A percentile compares a stretch with the other conserved stretches of the same genome.
phyloP scores from a whole-genome alignment of 2,113 vertebrate genomes.

The Ia io region DNA sequence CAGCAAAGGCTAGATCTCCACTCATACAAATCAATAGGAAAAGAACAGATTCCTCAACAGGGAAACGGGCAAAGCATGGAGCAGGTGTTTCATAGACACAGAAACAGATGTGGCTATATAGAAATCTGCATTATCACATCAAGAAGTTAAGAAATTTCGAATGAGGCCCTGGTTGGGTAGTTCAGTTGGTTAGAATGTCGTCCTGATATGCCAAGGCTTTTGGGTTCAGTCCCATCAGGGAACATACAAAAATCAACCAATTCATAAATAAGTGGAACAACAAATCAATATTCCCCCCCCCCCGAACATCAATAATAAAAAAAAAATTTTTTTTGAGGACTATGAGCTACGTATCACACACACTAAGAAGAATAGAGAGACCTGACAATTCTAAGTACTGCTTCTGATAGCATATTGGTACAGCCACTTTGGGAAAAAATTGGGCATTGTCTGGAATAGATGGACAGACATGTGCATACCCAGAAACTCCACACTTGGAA shows the following conservation, averaged over 20 bases:
- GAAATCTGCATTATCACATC: no score
- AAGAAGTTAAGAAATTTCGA: background rate
- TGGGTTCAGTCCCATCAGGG: background rate
- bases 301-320: no score
- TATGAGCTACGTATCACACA: no score
- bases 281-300: no score
- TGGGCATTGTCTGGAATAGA: background rate
- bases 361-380: background rate
- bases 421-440: background rate
- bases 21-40: background rate
- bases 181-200: background rate
- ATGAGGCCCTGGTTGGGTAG: background rate
- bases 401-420: background rate
- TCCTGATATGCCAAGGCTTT: background rate
- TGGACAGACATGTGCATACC: fast-evolving
- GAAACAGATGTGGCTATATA: no score
- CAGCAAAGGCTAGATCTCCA: fast-evolving
- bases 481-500: background rate
- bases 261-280: background rate
- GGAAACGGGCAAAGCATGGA: background rate
- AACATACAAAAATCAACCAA: background rate
- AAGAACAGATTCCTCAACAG: background rate
- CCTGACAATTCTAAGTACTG: background rate
- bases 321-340: no score
- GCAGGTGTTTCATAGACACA: fast-evolving